These are phyloP conservation scores for Lepilemur septentrionalis DNA, from an alignment of 2,797 vertebrate genomes.

Conservation along the genomic window DNA sequence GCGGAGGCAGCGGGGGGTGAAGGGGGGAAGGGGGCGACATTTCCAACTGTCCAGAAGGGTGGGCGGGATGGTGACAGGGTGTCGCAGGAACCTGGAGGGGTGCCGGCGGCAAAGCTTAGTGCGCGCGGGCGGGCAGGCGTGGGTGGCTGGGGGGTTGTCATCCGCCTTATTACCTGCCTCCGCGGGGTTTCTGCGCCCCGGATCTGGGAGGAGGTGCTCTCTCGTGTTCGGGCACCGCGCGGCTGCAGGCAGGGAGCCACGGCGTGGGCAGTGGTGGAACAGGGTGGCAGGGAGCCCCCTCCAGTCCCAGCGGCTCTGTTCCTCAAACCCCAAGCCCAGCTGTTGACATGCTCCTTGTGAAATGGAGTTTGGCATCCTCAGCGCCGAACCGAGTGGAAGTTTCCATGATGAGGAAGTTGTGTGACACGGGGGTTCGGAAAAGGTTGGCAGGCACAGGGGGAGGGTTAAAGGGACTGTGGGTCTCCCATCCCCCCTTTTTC, in stretches of 20 bases:
- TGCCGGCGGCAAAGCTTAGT: neutral
- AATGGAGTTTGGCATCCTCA: slow-evolving; percentile 78
- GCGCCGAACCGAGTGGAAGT: slow-evolving; percentile 80
- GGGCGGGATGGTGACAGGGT: neutral
- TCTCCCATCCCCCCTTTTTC: neutral
- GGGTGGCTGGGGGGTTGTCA: slow-evolving; percentile 28
- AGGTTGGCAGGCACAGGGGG: slow-evolving; percentile 58
- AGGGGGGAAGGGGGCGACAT: neutral
- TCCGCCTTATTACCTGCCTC: neutral
- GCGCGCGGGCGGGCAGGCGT: neutral
- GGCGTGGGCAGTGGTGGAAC: neutral
- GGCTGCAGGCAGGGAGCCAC: neutral
- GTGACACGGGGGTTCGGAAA: slow-evolving; percentile 73
- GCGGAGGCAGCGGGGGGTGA: neutral
- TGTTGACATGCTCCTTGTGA: slow-evolving; percentile 70
- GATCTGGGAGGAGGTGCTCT: neutral
- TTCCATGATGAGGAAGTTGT: slow-evolving; percentile 84
- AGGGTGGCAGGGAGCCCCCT: neutral
- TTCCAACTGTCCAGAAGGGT: neutral
- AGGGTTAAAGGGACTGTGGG: slow-evolving; percentile 60
- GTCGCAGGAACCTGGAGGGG: neutral
- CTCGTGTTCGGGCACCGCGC: neutral
- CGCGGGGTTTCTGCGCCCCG: slow-evolving; percentile 16
- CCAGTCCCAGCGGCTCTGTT: neutral
- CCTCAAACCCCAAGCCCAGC: slow-evolving; percentile 42